Base-by-base conservation (phyloP, 2,113 vertebrate genomes). In the Gadus macrocephalus region DNA sequence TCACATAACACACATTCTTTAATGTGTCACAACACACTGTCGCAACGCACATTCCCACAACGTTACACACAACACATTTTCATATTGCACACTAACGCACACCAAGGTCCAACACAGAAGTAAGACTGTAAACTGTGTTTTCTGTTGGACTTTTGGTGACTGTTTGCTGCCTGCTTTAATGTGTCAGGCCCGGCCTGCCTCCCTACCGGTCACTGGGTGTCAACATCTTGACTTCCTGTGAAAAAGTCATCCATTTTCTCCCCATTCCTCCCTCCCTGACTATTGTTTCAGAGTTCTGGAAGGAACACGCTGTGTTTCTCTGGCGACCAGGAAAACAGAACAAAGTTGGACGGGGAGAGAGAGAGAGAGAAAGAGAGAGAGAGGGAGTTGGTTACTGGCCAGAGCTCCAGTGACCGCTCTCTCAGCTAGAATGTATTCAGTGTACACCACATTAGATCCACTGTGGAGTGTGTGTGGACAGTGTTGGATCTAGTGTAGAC, bases 251-350 rank as follows among this genome's bases (percentile, higher is more conserved):
- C 20, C 62, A 35, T 61, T 62, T 74, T 77, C 35, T 20, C 73
- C 62, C 31, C 20, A 15, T 61, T 64, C 68, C 62, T 67, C 76
- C 69, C 72, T 85, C 53, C 55, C 55, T 58, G 58, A 8, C 58
- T 72, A 78, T 73, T 83, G 76, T 81, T 86, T 75, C 53, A 64
- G 63, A 58, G 77, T 79, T 77, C 76, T 66, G 67, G 84, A 83
- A 83, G 67, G 84, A 83, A 83, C 79, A 87, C 80, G 83, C 60
- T 58, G 69, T 74, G 83, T 88, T 90, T 75, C 86, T 87, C 35
- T 91, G 85, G 86, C 87, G 91, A 90, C 89, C 84, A 86, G 92
- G 82, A 91, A 89, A 77, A 91, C 86, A 82, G 82, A 83, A 84
- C 76, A 78, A 91, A 84, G 83, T 78, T 78, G 31, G 4, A 89